phyloP scores from a whole-genome alignment of 2,888 invertebrate species.

The Nemoura dubitans region DNA sequence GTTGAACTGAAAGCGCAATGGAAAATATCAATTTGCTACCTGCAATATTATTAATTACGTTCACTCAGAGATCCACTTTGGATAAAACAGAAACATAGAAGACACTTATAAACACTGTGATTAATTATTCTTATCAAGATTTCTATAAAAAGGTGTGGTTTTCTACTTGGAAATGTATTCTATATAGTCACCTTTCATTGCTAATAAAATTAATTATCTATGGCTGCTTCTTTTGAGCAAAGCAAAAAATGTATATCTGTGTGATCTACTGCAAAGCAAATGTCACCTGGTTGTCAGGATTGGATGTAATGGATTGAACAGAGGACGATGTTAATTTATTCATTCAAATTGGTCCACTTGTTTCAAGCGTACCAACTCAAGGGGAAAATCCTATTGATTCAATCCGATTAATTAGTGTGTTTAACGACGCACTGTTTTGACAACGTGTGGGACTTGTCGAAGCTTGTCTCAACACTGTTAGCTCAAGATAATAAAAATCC shows the following conservation, averaged over 20 bases:
- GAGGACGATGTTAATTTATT: neutral
- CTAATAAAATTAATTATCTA: conserved; percentile 19
- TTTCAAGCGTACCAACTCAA: neutral
- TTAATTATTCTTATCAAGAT: conserved; percentile 12
- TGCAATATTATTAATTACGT: neutral
- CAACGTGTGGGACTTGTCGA: too few relatives aligned
- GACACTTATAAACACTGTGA: conserved; percentile 7
- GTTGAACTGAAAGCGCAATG: neutral
- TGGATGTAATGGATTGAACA: neutral
- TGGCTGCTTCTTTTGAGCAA: neutral
- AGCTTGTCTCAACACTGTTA: too few relatives aligned
- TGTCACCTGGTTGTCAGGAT: neutral
- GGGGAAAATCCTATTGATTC: too few relatives aligned
- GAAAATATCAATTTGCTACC: conserved; percentile 7
- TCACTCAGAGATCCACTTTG: conserved; percentile 7
- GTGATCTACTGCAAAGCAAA: neutral
- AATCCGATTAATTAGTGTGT: too few relatives aligned
- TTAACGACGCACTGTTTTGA: too few relatives aligned
- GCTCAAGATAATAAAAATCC: too few relatives aligned
- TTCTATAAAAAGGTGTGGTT: conserved; percentile 7
- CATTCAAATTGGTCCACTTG: neutral
- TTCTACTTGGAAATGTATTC: neutral
- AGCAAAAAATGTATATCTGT: neutral
- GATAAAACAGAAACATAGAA: neutral
- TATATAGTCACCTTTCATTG: neutral